Evolutionary conservation across 2,888 invertebrate genomes (phyloP).

Genomic region (Sclerodermus sp.): DNA sequence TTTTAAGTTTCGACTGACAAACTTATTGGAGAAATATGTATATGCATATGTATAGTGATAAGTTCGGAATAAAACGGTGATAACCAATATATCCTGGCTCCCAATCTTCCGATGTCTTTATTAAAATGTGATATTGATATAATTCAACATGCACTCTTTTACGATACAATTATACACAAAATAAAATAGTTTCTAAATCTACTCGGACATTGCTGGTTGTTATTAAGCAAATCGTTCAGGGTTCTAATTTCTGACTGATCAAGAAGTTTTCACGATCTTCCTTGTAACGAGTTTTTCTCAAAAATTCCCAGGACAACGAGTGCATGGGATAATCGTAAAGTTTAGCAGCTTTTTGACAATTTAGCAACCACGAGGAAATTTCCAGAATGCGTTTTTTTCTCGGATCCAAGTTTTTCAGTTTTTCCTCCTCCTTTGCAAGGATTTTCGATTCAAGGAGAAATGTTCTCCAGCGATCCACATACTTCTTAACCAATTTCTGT

Average conservation of each 20-base stretch:
- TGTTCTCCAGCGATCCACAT: slow-evolving; percentile 34
- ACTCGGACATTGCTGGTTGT: neutral
- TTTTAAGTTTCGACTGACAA: slow-evolving; percentile 32
- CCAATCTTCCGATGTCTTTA: too few relatives aligned
- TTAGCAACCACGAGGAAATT: slow-evolving; percentile 49
- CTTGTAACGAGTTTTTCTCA: slow-evolving; percentile 60
- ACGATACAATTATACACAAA: too few relatives aligned
- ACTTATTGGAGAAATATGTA: slow-evolving; percentile 21
- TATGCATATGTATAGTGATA: slow-evolving; percentile 26
- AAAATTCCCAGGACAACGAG: slow-evolving; percentile 58
- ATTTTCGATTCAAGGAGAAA: slow-evolving; percentile 21
- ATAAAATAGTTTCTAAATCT: too few relatives aligned
- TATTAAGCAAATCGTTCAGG: slow-evolving; percentile 11
- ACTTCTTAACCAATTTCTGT: slow-evolving; percentile 28
- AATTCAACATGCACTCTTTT: too few relatives aligned
- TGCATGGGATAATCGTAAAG: slow-evolving; percentile 55
- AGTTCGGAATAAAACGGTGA: slow-evolving; percentile 41
- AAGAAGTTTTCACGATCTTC: slow-evolving; percentile 61
- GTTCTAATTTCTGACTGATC: slow-evolving; percentile 54
- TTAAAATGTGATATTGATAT: too few relatives aligned
- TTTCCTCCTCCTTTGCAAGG: slow-evolving; percentile 17
- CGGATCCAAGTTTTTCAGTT: slow-evolving; percentile 35
- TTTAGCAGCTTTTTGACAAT: slow-evolving; percentile 56
- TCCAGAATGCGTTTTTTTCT: slow-evolving; percentile 46
- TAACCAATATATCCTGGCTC: too few relatives aligned